A percentile compares a stretch with the other conserved stretches of the same genome.
Conservation (phyloP, 2,888 invertebrate species). For the Oxystoma pomonae region DNA sequence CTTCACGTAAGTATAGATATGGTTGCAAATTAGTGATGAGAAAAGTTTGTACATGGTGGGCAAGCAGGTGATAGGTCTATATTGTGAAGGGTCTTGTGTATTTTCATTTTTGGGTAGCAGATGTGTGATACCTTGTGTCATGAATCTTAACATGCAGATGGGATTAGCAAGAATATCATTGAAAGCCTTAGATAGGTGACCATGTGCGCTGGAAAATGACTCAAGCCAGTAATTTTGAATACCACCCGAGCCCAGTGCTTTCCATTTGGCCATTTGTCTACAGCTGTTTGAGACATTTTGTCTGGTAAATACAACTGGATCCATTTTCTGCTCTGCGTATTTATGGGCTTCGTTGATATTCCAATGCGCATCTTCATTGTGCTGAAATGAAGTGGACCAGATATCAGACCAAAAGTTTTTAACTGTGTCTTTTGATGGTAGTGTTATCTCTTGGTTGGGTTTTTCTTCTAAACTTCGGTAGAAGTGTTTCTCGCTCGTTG, state of each 20-base stretch:
- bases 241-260: background rate
- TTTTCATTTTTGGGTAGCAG: background rate
- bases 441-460: background rate
- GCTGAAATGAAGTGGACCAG: background rate
- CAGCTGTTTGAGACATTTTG: background rate
- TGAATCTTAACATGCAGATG: background rate
- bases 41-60: slow-evolving; percentile 6
- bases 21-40: background rate
- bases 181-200: background rate
- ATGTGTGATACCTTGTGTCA: background rate
- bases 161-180: background rate
- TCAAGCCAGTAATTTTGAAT: background rate
- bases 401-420: background rate
- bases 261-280: background rate
- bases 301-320: background rate
- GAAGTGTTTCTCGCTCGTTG: background rate
- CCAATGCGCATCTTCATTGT: background rate
- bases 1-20: background rate
- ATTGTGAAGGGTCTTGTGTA: slow-evolving; percentile 4
- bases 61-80: slow-evolving; percentile 5
- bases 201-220: background rate
- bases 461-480: background rate
- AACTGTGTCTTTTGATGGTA: background rate
- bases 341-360: background rate
- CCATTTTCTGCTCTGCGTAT: background rate